phyloP scores from a whole-genome alignment of 2,113 vertebrate genomes.

The Notarius lentiginosus region DNA sequence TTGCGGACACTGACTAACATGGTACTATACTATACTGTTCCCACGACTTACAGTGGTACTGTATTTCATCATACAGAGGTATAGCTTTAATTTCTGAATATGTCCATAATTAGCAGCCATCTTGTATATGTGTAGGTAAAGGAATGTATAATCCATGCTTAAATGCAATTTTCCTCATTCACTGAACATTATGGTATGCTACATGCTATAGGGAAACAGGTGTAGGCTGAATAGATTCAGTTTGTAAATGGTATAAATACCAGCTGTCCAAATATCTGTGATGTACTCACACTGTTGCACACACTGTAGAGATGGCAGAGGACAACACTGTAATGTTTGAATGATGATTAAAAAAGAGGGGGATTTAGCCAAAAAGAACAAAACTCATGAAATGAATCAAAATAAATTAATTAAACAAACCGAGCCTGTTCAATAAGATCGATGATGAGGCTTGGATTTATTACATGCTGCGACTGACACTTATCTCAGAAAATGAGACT shows the following conservation, averaged over 20 bases:
- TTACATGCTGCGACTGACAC: slow-evolving; percentile 1
- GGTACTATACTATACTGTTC: too few relatives aligned
- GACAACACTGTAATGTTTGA: not conserved
- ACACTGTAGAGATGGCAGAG: not conserved
- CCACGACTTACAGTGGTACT: too few relatives aligned
- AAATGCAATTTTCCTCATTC: not conserved
- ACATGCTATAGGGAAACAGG: not conserved
- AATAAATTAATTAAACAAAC: not conserved
- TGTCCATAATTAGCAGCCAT: not conserved
- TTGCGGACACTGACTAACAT: not conserved
- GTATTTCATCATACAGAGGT: too few relatives aligned
- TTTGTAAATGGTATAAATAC: not conserved
- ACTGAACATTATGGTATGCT: not conserved
- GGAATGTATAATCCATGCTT: not conserved
- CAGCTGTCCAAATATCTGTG: not conserved
- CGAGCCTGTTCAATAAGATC: not conserved
- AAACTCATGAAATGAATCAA: not conserved
- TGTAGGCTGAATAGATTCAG: not conserved
- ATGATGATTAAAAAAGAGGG: not conserved
- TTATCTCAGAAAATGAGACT: not conserved
- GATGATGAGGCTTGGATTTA: not conserved
- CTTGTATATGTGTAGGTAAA: not conserved
- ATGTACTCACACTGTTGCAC: not conserved
- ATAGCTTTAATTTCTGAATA: too few relatives aligned
- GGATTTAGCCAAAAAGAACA: not conserved